A percentile compares a stretch with the other conserved stretches of the same genome.
Conservation (phyloP, 2,113 vertebrate genomes). For the Ciconia maguari region DNA sequence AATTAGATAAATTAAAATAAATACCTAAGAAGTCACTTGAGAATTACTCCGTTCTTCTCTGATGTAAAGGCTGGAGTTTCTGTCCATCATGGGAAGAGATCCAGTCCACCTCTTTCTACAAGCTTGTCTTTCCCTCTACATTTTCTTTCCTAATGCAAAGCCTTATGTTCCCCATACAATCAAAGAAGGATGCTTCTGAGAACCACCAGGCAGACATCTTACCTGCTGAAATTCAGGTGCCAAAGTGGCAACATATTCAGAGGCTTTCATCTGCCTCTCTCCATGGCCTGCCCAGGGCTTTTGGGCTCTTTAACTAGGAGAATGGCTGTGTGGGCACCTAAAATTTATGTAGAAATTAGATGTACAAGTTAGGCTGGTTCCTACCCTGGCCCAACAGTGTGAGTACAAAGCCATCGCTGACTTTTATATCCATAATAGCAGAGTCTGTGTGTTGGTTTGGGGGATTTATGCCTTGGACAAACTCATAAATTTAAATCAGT, state of each 20-base stretch:
- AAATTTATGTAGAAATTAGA: neutral
- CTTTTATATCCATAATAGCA: neutral
- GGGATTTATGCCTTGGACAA: neutral
- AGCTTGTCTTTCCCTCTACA: neutral
- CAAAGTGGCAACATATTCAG: neutral
- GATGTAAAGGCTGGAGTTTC: neutral
- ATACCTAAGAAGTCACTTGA: neutral
- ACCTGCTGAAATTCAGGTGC: neutral
- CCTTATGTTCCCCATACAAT: neutral
- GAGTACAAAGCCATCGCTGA: neutral
- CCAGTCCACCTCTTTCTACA: neutral
- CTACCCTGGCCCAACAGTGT: neutral
- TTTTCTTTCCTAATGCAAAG: neutral
- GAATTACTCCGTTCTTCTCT: neutral
- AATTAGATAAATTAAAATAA: neutral
- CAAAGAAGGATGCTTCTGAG: neutral
- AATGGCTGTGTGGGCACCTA: neutral
- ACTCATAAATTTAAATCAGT: neutral
- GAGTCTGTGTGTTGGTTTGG: neutral
- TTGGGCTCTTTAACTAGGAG: neutral
- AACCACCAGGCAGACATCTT: neutral
- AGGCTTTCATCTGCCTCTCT: neutral
- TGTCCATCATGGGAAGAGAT: neutral
- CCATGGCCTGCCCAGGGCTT: neutral
- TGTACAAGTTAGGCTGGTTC: neutral